A percentile compares a stretch with the other conserved stretches of the same genome.
Conservation (phyloP, 2,113 vertebrate species). For the Mirza zaza region DNA sequence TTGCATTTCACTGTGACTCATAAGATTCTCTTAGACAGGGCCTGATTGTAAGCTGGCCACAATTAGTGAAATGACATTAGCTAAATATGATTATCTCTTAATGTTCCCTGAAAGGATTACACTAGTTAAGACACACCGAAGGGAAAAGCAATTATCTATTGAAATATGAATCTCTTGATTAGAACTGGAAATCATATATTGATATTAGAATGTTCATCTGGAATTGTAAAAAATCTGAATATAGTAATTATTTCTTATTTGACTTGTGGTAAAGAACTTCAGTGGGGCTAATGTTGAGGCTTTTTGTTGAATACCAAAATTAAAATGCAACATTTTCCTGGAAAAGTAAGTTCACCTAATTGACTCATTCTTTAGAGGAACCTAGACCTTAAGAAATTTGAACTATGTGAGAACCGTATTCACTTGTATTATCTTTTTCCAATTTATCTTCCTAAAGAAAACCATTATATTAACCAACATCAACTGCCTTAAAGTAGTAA, state of each 20-base stretch:
- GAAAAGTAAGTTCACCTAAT: not conserved
- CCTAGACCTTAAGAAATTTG: not conserved
- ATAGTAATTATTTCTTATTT: conserved; percentile 1
- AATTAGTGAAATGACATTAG: conserved; percentile 76
- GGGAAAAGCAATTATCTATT: conserved; percentile 75
- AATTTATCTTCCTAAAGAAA: not conserved
- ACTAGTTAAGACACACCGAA: conserved; percentile 70
- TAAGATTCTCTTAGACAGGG: conserved; percentile 40
- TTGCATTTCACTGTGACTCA: conserved; percentile 48
- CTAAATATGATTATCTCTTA: conserved; percentile 77
- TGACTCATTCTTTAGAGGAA: not conserved
- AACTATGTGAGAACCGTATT: not conserved
- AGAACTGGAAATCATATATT: conserved; percentile 57
- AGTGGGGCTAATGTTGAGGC: not conserved
- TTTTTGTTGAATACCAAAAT: not conserved
- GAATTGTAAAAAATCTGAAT: conserved; percentile 39
- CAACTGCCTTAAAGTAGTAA: not conserved
- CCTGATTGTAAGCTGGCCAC: conserved; percentile 61
- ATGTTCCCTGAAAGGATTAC: conserved; percentile 76
- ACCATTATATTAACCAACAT: not conserved
- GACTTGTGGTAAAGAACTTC: not conserved
- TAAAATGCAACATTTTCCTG: not conserved
- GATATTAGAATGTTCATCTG: conserved; percentile 40
- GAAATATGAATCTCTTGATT: conserved; percentile 78
- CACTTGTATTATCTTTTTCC: not conserved